Evolutionary conservation across 2,888 invertebrate species (phyloP).

Genomic region (Asteroscopus sphinx): DNA sequence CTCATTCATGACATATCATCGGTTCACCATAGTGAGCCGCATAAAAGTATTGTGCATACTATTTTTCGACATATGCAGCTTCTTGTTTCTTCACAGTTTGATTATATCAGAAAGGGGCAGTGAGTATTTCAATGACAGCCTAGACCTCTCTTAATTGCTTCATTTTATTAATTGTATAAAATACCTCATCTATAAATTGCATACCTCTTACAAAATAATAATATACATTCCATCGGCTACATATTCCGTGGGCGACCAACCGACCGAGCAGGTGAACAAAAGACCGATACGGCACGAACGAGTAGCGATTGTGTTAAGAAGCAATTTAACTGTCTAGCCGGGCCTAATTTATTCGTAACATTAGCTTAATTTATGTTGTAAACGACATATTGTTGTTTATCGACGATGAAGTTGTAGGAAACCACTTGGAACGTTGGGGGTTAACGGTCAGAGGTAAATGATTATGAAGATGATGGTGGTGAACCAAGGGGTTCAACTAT

Average conservation of each 20-base stretch:
- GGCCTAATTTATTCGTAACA: constrained; percentile 38
- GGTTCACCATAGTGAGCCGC: too few relatives aligned
- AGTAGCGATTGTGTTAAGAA: constrained; percentile 35
- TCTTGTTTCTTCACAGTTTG: too few relatives aligned
- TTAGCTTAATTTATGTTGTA: constrained; percentile 32
- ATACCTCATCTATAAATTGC: neutral
- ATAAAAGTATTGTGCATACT: too few relatives aligned
- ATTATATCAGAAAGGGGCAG: too few relatives aligned
- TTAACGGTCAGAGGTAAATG: constrained; percentile 30
- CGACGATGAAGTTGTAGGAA: constrained; percentile 14
- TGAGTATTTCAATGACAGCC: too few relatives aligned
- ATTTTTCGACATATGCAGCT: too few relatives aligned
- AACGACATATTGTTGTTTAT: constrained; percentile 5
- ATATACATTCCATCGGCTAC: constrained; percentile 30
- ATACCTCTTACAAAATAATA: constrained; percentile 13
- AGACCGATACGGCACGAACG: constrained; percentile 48
- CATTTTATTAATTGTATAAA: too few relatives aligned
- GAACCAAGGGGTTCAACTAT: too few relatives aligned
- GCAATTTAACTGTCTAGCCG: constrained; percentile 34
- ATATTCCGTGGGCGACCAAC: constrained; percentile 19
- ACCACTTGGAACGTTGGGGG: neutral
- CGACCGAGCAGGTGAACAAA: constrained; percentile 46
- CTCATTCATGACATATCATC: too few relatives aligned
- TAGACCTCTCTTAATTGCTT: neutral
- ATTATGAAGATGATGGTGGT: neutral